Conservation (phyloP, 1,140 invertebrate genomes). For the Sarcophaga peregrina region DNA sequence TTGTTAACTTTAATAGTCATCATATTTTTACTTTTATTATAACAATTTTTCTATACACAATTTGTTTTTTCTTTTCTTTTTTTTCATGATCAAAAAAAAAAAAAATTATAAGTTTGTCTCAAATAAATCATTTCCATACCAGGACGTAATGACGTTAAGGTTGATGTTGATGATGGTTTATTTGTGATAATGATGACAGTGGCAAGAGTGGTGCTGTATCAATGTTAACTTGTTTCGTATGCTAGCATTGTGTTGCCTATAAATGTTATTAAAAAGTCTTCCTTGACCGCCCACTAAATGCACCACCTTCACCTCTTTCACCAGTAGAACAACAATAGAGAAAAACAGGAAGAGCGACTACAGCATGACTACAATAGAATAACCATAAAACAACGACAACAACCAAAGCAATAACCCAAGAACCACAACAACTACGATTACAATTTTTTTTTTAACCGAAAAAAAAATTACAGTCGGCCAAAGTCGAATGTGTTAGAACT, state of each 20-base stretch:
- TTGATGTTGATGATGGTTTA: too few relatives aligned
- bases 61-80: too few relatives aligned
- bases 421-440: background rate
- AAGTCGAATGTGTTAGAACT: too few relatives aligned
- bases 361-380: background rate
- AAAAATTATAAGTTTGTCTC: background rate
- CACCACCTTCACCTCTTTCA: background rate
- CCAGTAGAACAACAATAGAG: background rate
- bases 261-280: constrained; percentile 5
- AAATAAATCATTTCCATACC: background rate
- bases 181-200: background rate
- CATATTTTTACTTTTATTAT: too few relatives aligned
- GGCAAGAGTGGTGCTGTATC: background rate
- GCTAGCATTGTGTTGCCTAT: background rate
- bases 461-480: background rate
- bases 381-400: background rate
- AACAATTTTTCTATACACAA: too few relatives aligned
- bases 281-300: constrained; percentile 22
- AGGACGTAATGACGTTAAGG: too few relatives aligned
- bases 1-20: too few relatives aligned
- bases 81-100: background rate
- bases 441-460: background rate
- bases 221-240: background rate
- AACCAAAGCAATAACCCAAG: background rate
- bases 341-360: background rate